Percentiles rank a stretch among this genome's conserved stretches.
phyloP scores from a whole-genome alignment of 53 echinoderm and acorn worm genomes.

The Zoroaster sp. region DNA sequence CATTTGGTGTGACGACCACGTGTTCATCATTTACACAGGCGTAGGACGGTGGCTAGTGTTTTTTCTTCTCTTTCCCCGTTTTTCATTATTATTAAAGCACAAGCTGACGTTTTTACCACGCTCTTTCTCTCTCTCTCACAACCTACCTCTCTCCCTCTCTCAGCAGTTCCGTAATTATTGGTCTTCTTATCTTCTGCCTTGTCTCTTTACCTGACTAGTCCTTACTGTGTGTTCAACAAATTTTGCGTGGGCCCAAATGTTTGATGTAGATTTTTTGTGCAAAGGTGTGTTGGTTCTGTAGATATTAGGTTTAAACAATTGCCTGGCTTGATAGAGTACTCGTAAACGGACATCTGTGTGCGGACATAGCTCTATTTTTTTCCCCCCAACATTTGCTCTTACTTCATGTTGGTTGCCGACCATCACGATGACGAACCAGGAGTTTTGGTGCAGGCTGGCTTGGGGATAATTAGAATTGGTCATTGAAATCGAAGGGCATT shows the following conservation, averaged over 20 bases:
- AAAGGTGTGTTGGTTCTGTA: constrained; percentile 23
- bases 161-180: constrained; percentile 21
- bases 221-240: constrained; percentile 44
- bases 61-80: background rate
- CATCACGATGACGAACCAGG: too few relatives aligned
- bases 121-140: background rate
- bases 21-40: constrained; percentile 51
- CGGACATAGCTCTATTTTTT: background rate
- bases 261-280: constrained; percentile 47
- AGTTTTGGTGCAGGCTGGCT: too few relatives aligned
- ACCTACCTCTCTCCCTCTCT: background rate
- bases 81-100: constrained; percentile 46
- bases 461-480: too few relatives aligned
- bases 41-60: constrained; percentile 58
- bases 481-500: too few relatives aligned
- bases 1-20: constrained; percentile 60
- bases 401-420: too few relatives aligned
- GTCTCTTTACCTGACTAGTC: background rate
- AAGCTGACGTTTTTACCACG: constrained; percentile 38
- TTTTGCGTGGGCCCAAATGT: constrained; percentile 42
- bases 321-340: background rate
- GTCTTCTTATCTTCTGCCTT: background rate
- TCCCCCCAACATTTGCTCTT: background rate
- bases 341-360: background rate
- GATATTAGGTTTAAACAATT: constrained; percentile 48